These are phyloP conservation scores for Hypselothyrea guttata DNA, from an alignment of 2,888 invertebrate species.

Conservation along the genomic window DNA sequence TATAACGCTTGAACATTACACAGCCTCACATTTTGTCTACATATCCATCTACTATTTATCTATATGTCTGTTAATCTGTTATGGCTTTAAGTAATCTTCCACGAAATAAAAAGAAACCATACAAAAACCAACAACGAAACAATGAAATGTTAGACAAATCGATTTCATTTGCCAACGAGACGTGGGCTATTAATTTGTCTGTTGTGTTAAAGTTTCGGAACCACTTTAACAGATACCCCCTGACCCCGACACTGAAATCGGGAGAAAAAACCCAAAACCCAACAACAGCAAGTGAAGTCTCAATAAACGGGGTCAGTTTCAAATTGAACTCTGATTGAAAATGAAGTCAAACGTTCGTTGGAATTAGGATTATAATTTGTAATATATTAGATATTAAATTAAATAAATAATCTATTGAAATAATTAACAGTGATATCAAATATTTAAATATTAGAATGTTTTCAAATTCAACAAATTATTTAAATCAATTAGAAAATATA, in stretches of 20 bases:
- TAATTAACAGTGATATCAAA: no score
- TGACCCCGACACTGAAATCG: neutral
- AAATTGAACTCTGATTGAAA: conserved; percentile 9
- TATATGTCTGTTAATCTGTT: no score
- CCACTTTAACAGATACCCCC: conserved; percentile 18
- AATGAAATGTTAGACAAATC: conserved; percentile 65
- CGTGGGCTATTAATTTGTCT: conserved; percentile 67
- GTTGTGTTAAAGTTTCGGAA: conserved; percentile 41
- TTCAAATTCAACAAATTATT: no score
- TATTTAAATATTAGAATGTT: no score
- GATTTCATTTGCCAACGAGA: conserved; percentile 66
- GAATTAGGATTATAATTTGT: no score
- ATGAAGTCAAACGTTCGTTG: no score
- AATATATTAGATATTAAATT: no score
- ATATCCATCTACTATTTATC: conserved; percentile 3
- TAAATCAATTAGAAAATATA: no score
- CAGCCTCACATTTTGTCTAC: conserved; percentile 4
- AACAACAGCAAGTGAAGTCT: conserved; percentile 33
- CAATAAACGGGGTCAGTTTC: conserved; percentile 27
- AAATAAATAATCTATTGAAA: no score
- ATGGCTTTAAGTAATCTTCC: conserved; percentile 36
- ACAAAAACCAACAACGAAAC: conserved; percentile 13
- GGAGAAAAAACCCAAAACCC: neutral
- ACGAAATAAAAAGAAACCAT: conserved; percentile 11
- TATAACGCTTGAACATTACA: neutral